Evolutionary conservation across 1,140 invertebrate genomes (phyloP).

Genomic region (Dreissena polymorpha): DNA sequence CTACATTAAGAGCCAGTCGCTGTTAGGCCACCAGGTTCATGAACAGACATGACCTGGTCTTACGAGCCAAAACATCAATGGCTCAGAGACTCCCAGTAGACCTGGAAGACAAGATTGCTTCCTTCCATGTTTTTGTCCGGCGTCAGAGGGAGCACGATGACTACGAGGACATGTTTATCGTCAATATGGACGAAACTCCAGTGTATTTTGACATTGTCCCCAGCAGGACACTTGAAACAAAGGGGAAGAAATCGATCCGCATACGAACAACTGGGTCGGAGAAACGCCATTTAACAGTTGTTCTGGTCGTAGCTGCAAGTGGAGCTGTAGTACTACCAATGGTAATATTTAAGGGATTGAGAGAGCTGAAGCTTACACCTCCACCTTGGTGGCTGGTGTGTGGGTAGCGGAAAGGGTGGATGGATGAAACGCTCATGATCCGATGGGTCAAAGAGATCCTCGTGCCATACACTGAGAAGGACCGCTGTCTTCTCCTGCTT

Average conservation of each 20-base stretch:
- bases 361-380: constrained; percentile 24
- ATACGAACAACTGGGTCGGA: constrained; percentile 32
- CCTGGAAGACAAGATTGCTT: constrained; percentile 13
- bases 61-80: neutral
- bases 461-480: neutral
- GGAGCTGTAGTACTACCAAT: constrained; percentile 32
- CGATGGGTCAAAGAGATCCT: constrained; percentile 36
- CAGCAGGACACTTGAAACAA: constrained; percentile 2
- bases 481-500: constrained; percentile 3
- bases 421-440: constrained; percentile 21
- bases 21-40: constrained; percentile 18
- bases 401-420: constrained; percentile 35
- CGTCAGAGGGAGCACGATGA: neutral
- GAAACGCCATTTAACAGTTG: constrained; percentile 43
- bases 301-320: constrained; percentile 15
- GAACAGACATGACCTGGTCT: constrained; percentile 1
- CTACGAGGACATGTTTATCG: neutral
- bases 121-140: constrained; percentile 13
- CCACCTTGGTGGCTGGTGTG: constrained; percentile 30
- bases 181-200: constrained; percentile 48
- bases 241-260: neutral
- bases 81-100: constrained; percentile 25
- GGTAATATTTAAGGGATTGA: constrained; percentile 18
- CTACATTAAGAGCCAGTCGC: constrained; percentile 3
- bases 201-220: constrained; percentile 38